Evolutionary conservation across 2,888 invertebrate genomes (phyloP).

Genomic region (Laspeyria flexula): DNA sequence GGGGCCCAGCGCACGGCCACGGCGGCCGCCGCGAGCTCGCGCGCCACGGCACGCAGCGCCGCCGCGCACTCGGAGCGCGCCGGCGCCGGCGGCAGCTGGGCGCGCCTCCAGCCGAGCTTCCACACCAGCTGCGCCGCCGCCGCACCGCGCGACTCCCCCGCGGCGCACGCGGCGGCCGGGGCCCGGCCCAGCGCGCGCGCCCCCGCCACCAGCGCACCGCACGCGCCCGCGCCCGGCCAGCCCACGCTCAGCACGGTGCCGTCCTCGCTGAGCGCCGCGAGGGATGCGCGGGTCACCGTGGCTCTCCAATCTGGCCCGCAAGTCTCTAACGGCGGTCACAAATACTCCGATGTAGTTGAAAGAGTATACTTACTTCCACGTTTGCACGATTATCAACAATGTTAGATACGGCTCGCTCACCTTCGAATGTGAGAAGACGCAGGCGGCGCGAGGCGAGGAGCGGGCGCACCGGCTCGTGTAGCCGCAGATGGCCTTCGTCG

Average conservation of each 20-base stretch:
- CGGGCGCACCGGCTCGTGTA: slow-evolving; percentile 33
- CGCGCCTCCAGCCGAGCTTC: slow-evolving; percentile 59
- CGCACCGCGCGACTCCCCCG: slow-evolving; percentile 47
- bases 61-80: slow-evolving; percentile 49
- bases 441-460: slow-evolving; percentile 19
- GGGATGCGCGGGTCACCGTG: slow-evolving; percentile 54
- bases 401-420: slow-evolving; percentile 28
- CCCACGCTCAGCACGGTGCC: slow-evolving; percentile 48
- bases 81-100: slow-evolving; percentile 45
- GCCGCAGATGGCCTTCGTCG: slow-evolving; percentile 29
- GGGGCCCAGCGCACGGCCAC: slow-evolving; percentile 44
- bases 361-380: neutral
- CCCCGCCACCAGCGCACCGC: slow-evolving; percentile 52
- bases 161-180: slow-evolving; percentile 42
- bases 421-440: slow-evolving; percentile 36
- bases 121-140: slow-evolving; percentile 51
- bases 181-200: slow-evolving; percentile 46
- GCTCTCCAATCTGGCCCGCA: slow-evolving; percentile 58
- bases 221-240: slow-evolving; percentile 52
- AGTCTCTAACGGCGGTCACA: slow-evolving; percentile 63
- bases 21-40: slow-evolving; percentile 52
- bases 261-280: slow-evolving; percentile 52
- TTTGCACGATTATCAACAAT: too few species aligned
- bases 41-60: slow-evolving; percentile 44
- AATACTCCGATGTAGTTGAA: neutral